Conservation (phyloP, 2,888 invertebrate species). For the Halocaridina rubra region DNA sequence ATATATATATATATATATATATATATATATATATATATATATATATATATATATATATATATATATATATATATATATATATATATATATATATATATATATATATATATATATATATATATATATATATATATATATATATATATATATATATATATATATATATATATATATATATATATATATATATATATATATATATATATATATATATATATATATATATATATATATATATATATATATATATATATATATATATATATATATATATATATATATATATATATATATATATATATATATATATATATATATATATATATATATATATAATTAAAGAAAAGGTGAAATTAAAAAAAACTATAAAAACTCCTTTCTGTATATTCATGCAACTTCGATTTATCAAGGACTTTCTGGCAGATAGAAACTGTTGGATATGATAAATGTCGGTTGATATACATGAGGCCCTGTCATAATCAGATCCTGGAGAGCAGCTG, state of each 20-base stretch:
- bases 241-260: background rate
- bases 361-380: too few relatives aligned
- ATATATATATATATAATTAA: background rate
- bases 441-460: too few relatives aligned
- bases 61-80: slow-evolving; percentile 5
- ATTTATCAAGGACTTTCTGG: too few relatives aligned
- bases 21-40: slow-evolving; percentile 11
- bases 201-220: background rate
- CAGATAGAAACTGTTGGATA: too few relatives aligned
- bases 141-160: background rate
- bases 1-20: slow-evolving; percentile 11
- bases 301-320: background rate
- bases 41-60: slow-evolving; percentile 7
- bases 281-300: background rate
- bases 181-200: background rate
- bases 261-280: background rate
- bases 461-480: too few relatives aligned
- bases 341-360: too few relatives aligned
- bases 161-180: background rate
- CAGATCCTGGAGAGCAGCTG: too few relatives aligned
- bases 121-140: background rate
- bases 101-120: background rate
- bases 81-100: slow-evolving; percentile 14
- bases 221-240: background rate
- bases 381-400: too few relatives aligned